These are phyloP conservation scores for Anolis sagrei DNA, from an alignment of 2,113 vertebrate genomes.

Conservation along the genomic window DNA sequence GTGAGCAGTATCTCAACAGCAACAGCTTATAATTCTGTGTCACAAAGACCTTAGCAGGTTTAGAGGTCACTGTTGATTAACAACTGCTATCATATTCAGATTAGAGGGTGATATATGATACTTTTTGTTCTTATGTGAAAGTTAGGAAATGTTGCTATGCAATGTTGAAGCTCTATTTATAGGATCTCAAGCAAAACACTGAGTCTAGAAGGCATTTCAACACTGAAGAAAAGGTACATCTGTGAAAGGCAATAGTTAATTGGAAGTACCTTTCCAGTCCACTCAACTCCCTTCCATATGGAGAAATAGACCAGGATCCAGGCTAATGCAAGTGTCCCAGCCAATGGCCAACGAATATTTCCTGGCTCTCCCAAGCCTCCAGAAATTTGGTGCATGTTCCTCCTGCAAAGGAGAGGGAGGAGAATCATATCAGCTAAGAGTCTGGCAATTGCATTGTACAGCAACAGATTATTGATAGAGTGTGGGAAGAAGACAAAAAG, in stretches of 20 bases:
- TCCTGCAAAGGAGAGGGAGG: conserved; percentile 66
- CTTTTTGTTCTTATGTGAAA: conserved; percentile 4
- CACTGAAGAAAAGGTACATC: rapidly evolving
- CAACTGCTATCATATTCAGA: neutral
- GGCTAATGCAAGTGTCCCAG: conserved; percentile 85
- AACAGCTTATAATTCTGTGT: neutral
- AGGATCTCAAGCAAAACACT: neutral
- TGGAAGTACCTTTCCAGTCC: conserved; percentile 87
- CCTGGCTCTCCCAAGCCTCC: conserved; percentile 86
- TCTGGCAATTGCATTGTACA: rapidly evolving
- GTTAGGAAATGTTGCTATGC: neutral
- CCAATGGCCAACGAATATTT: conserved; percentile 86
- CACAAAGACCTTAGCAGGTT: neutral
- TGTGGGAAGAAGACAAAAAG: neutral
- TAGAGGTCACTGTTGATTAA: neutral
- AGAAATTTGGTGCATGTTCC: conserved; percentile 90
- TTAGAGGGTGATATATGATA: neutral
- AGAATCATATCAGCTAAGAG: rapidly evolving
- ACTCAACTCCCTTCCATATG: conserved; percentile 95
- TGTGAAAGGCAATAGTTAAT: neutral
- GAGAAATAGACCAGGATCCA: conserved; percentile 94
- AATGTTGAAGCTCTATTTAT: neutral
- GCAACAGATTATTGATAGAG: neutral
- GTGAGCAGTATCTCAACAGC: neutral
- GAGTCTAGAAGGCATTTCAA: neutral